A percentile compares a stretch with the other conserved stretches of the same genome.
phyloP scores from a whole-genome alignment of 2,888 invertebrate genomes.

The Hydropsyche betteni region DNA sequence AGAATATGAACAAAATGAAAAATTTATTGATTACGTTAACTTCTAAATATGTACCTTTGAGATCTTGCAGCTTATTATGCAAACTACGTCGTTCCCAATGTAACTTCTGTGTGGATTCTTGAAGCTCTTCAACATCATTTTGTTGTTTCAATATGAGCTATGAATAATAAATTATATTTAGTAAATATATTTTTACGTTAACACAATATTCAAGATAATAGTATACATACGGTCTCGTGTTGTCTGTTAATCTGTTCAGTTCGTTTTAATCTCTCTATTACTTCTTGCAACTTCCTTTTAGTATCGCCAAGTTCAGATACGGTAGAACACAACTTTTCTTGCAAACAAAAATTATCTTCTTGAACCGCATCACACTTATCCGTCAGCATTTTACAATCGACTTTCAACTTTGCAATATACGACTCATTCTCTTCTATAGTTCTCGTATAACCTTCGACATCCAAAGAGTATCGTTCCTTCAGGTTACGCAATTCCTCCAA shows the following conservation, averaged over 20 bases:
- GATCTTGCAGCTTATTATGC: slow-evolving; percentile 64
- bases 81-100: slow-evolving; percentile 56
- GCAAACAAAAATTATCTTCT: slow-evolving; percentile 38
- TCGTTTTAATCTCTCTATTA: neutral
- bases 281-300: neutral
- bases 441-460: slow-evolving; percentile 54
- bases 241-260: neutral
- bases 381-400: slow-evolving; percentile 28
- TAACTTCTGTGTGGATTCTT: slow-evolving; percentile 47
- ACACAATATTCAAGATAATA: no score
- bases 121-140: slow-evolving; percentile 52
- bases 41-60: slow-evolving; percentile 58
- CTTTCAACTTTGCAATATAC: slow-evolving; percentile 42
- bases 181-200: neutral
- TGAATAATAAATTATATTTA: neutral
- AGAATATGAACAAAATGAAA: neutral
- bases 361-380: slow-evolving; percentile 33
- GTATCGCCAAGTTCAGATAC: neutral
- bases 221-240: neutral
- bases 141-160: slow-evolving; percentile 51
- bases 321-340: slow-evolving; percentile 15
- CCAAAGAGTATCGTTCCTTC: slow-evolving; percentile 56
- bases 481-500: slow-evolving; percentile 53
- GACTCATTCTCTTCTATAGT: slow-evolving; percentile 39
- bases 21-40: neutral